Base-by-base conservation (phyloP, 2,888 invertebrate genomes). In the Eubasilissa splendida region DNA sequence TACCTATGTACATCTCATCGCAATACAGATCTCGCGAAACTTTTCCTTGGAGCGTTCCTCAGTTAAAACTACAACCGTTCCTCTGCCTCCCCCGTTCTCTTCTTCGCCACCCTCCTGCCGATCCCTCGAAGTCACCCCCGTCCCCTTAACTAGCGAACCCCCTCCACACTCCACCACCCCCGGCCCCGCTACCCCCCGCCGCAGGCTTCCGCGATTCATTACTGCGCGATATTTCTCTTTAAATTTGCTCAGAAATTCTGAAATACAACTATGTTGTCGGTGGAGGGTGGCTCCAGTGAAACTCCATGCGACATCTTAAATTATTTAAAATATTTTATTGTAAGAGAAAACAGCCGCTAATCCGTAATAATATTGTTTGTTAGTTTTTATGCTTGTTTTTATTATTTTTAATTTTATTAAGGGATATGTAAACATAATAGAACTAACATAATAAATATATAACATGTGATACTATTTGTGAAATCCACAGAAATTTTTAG, bases 211-310 rank as follows among this genome's bases (percentile, higher is more conserved):
- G 80, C 84, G 83, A 83, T 84, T 83, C 84, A 83, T 83, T 83
- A 83, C 83, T 74, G 77, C 71, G 82, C 82, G 76, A 83, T 83
- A 83, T 83, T 83, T 83, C 83, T 83, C 83, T 83, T 83, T 79
- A 83, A 83, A 83, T 83, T 83, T 83, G 83, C 83, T 83, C 83
- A 78, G 82, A 83, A 82, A 76, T 83, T 82, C 80, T 80, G 82
- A 83, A 83, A 81, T 80, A 80, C 80, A 59, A 73, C 71, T 73
- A 58, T 73, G 68, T 75, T 68, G 70, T 65, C 66, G 80, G 75
- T 33, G 8, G 58, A 76, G 5, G 65, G 56, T 8, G 12, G 50
- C 56, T 50, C 42, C 42, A 10, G 11, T 42, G 42, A 42, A 9
- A 52, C 11, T n/a, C 10, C 10, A 9, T 73, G 74, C 63, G 14